Evolutionary conservation across 2,888 invertebrate genomes (phyloP).

Genomic region (Plebejus anna): DNA sequence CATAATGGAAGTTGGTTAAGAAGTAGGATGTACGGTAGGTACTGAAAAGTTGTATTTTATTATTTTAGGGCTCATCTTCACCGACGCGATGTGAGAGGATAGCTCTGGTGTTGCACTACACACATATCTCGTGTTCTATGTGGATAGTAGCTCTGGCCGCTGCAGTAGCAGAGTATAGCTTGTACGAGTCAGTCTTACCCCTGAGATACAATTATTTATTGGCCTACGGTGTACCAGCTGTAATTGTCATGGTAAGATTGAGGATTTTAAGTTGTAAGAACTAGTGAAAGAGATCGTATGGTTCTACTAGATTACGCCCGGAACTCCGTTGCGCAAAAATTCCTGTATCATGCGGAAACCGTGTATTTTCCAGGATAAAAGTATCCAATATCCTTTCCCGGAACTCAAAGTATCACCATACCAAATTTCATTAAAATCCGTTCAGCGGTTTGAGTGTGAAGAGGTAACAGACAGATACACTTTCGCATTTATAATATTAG

Average conservation of each 20-base stretch:
- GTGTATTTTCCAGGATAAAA: too few relatives aligned
- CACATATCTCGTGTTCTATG: conserved; percentile 83
- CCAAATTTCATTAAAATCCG: too few relatives aligned
- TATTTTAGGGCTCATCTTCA: conserved; percentile 80
- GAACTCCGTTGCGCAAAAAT: too few relatives aligned
- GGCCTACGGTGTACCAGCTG: conserved; percentile 82
- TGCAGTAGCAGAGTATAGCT: conserved; percentile 75
- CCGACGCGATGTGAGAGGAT: conserved; percentile 83
- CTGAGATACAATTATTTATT: conserved; percentile 81
- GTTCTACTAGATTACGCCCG: background rate
- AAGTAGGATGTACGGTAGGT: too few relatives aligned
- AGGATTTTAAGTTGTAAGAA: background rate
- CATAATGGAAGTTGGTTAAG: too few relatives aligned
- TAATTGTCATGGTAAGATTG: conserved; percentile 82
- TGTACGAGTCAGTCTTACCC: conserved; percentile 78
- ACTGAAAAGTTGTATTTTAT: background rate
- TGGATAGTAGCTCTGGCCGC: conserved; percentile 84
- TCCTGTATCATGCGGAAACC: too few relatives aligned
- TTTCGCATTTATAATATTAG: background rate
- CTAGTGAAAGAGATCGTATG: background rate
- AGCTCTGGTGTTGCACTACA: conserved; percentile 84
- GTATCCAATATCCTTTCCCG: too few relatives aligned
- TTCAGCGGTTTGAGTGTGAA: too few relatives aligned
- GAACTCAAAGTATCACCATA: too few relatives aligned
- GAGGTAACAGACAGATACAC: background rate